phyloP scores from a whole-genome alignment of 2,113 vertebrate genomes.

The Silurus meridionalis region DNA sequence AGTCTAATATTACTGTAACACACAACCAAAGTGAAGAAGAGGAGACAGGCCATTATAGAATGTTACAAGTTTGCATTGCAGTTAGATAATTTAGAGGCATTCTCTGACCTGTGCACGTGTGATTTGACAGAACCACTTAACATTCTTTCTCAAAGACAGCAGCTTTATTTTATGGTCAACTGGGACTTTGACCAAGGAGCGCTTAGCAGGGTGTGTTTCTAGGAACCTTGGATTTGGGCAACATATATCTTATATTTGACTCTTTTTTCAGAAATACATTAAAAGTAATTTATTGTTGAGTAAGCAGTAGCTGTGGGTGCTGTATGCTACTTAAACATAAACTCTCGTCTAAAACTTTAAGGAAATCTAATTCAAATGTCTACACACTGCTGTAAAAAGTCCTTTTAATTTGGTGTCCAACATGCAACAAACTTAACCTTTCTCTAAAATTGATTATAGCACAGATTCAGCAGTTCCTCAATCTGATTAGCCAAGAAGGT shows the following conservation, averaged over 20 bases:
- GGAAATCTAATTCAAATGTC: neutral
- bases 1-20: neutral
- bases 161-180: neutral
- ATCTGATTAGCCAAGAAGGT: neutral
- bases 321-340: neutral
- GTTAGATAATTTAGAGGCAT: neutral
- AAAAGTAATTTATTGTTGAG: neutral
- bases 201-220: neutral
- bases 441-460: neutral
- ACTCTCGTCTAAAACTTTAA: neutral
- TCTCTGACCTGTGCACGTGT: neutral
- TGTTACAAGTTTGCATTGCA: neutral
- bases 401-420: neutral
- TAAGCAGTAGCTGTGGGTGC: neutral
- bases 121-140: neutral
- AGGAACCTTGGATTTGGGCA: neutral
- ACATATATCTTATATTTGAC: neutral
- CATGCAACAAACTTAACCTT: neutral
- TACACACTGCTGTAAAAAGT: neutral
- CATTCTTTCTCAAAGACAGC: neutral
- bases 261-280: neutral
- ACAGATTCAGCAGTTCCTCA: neutral
- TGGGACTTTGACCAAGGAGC: neutral
- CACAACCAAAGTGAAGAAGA: neutral
- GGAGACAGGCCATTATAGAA: neutral